Percentiles rank a stretch among this genome's conserved stretches.
Evolutionary conservation across 2,113 vertebrate species (phyloP).

Genomic region (Macrotis lagotis): DNA sequence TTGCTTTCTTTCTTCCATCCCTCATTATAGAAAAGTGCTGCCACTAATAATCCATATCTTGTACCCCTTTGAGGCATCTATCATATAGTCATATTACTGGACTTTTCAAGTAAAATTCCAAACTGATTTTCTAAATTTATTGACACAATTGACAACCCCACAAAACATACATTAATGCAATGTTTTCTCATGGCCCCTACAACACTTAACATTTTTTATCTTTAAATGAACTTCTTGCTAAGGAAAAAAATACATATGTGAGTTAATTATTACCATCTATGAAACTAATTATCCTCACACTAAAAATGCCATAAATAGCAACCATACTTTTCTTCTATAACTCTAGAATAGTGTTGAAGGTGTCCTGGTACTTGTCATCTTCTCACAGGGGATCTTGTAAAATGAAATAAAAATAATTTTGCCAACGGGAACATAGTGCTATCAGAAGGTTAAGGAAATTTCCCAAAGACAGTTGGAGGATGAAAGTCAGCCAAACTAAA

Average conservation of each 20-base stretch:
- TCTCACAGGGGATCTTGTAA: background rate
- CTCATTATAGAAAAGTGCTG: background rate
- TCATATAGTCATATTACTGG: background rate
- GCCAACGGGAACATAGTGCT: background rate
- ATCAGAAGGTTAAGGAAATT: background rate
- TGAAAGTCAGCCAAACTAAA: background rate
- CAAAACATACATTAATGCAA: background rate
- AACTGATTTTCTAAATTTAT: background rate
- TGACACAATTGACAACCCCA: background rate
- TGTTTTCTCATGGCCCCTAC: background rate
- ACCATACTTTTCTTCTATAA: background rate
- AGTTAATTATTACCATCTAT: background rate
- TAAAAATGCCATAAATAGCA: constrained; percentile 14
- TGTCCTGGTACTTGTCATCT: background rate
- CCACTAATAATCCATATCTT: background rate
- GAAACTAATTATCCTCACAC: background rate
- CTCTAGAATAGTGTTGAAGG: background rate
- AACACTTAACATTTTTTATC: background rate
- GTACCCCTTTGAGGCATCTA: background rate
- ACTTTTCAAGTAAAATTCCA: background rate
- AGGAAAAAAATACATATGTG: background rate
- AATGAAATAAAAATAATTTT: constrained; percentile 41
- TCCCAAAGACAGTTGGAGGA: background rate
- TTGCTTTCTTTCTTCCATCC: background rate
- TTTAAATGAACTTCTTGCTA: background rate